Conservation (phyloP, 2,113 vertebrate species). For the Psilopogon haemacephalus region DNA sequence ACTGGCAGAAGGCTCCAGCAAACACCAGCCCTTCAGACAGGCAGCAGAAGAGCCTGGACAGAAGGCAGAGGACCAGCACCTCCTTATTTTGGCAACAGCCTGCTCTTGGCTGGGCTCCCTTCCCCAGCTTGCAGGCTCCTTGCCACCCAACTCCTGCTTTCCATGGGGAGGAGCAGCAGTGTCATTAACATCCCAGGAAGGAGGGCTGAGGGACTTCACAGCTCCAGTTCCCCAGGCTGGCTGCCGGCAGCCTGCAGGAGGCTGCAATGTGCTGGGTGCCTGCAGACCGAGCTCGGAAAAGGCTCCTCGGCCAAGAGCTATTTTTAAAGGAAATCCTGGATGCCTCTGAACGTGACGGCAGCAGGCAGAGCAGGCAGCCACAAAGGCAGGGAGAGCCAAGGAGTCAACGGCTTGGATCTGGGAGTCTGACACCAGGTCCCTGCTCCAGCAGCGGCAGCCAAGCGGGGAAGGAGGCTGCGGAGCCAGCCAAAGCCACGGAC, state of each 20-base stretch:
- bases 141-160: constrained; percentile 2
- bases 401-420: neutral
- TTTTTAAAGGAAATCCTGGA: constrained; percentile 60
- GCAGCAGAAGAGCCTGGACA: neutral
- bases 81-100: neutral
- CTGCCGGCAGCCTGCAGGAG: neutral
- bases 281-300: neutral
- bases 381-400: neutral
- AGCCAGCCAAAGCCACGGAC: neutral
- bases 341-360: neutral
- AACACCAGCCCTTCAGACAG: neutral
- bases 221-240: neutral
- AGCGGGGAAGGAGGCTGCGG: neutral
- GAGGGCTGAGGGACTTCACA: constrained; percentile 26
- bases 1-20: neutral
- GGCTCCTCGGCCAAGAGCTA: neutral
- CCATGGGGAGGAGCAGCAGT: neutral
- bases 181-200: neutral
- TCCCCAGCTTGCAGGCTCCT: neutral
- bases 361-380: neutral
- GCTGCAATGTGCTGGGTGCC: neutral
- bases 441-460: neutral
- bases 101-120: neutral
- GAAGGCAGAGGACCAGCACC: constrained; percentile 34
- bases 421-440: neutral